phyloP scores from a whole-genome alignment of 1,140 invertebrate species.

The Drosophila aff. region DNA sequence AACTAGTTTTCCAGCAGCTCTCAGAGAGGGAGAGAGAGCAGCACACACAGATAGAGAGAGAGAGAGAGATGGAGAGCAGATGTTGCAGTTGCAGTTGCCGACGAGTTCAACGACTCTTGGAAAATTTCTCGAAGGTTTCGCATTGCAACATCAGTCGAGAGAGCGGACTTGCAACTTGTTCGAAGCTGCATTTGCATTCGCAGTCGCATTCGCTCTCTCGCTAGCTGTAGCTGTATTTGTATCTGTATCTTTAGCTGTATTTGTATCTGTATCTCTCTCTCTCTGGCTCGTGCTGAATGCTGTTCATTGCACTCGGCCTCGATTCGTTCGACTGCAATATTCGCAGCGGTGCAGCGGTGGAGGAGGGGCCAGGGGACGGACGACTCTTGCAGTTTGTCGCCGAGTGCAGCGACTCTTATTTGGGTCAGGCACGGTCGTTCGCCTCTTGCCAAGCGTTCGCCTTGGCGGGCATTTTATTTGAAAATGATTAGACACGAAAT shows the following conservation, averaged over 20 bases:
- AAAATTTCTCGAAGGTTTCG: slow-evolving; percentile 85
- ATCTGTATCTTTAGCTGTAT: neutral
- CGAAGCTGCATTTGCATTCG: slow-evolving; percentile 50
- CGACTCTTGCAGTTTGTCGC: slow-evolving; percentile 62
- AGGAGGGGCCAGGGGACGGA: slow-evolving; percentile 1
- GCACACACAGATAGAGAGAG: neutral
- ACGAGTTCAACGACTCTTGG: slow-evolving; percentile 81
- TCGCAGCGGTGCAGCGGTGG: slow-evolving; percentile 40
- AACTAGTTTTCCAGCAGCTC: slow-evolving; percentile 75
- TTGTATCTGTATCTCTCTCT: slow-evolving; percentile 3
- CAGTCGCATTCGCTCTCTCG: neutral
- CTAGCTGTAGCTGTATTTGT: neutral
- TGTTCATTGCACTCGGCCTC: slow-evolving; percentile 84
- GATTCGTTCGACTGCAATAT: slow-evolving; percentile 76
- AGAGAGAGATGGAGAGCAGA: neutral
- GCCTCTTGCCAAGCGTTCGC: slow-evolving; percentile 67
- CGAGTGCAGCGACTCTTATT: slow-evolving; percentile 85
- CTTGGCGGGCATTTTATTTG: slow-evolving; percentile 76
- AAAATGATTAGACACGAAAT: slow-evolving; percentile 69
- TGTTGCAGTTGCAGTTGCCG: slow-evolving; percentile 48
- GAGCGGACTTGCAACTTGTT: slow-evolving; percentile 61
- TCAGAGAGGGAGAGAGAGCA: neutral
- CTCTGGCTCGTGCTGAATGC: slow-evolving; percentile 71
- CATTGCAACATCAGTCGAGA: slow-evolving; percentile 70
- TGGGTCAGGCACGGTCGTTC: slow-evolving; percentile 86